Percentiles rank a stretch among this genome's conserved stretches.
These are phyloP conservation scores for Ancistrus triradiatus DNA, from an alignment of 2,113 vertebrate genomes.

Conservation along the genomic window DNA sequence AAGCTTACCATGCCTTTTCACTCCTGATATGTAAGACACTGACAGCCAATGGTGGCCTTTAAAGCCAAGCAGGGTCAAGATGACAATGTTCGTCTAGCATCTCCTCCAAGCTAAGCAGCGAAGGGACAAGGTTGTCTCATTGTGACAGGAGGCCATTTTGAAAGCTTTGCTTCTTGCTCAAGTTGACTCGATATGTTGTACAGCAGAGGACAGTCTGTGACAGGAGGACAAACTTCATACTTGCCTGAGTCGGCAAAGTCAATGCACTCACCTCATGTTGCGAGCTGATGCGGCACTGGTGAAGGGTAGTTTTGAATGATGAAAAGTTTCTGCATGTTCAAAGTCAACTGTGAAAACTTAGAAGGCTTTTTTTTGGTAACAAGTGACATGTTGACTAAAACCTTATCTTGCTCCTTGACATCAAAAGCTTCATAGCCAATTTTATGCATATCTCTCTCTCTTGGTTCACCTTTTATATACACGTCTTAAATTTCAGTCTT, in stretches of 20 bases:
- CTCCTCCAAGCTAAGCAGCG: constrained; percentile 17
- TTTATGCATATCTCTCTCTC: not conserved
- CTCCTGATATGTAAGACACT: constrained; percentile 35
- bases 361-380: constrained; percentile 37
- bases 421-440: constrained; percentile 25
- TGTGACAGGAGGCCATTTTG: constrained; percentile 37
- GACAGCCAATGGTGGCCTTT: constrained; percentile 38
- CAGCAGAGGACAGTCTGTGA: constrained; percentile 41
- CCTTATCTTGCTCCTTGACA: constrained; percentile 23
- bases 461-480: not conserved
- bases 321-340: constrained; percentile 40
- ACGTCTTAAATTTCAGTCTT: not conserved
- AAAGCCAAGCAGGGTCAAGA: constrained; percentile 26
- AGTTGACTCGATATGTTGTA: constrained; percentile 29
- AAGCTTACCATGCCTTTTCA: constrained; percentile 5
- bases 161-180: constrained; percentile 28
- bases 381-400: constrained; percentile 40
- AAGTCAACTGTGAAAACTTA: constrained; percentile 38
- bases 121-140: constrained; percentile 36
- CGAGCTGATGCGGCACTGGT: constrained; percentile 23
- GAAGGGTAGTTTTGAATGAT: constrained; percentile 42
- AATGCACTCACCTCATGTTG: constrained; percentile 27
- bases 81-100: constrained; percentile 23
- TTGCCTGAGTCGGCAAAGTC: constrained; percentile 32
- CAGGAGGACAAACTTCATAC: constrained; percentile 38